Evolutionary conservation across 2,113 vertebrate species (phyloP).

Genomic region (Eudorcas thomsonii): DNA sequence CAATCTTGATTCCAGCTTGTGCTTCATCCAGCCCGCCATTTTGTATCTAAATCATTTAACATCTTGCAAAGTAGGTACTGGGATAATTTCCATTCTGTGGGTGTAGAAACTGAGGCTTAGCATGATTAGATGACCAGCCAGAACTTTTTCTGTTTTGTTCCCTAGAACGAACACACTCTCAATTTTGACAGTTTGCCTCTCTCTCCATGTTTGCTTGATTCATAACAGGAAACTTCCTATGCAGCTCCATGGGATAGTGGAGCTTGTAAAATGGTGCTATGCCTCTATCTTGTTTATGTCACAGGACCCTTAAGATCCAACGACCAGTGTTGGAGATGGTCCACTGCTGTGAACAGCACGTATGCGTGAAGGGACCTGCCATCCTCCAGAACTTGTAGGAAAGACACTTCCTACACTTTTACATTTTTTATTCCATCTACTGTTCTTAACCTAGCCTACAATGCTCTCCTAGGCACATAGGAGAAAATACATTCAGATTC

Average conservation of each 20-base stretch:
- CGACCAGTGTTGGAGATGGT: not conserved
- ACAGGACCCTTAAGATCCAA: not conserved
- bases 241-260: not conserved
- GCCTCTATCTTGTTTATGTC: not conserved
- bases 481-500: not conserved
- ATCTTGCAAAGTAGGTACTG: not conserved
- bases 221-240: no score
- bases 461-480: not conserved
- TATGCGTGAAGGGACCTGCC: rapidly evolving
- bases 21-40: not conserved
- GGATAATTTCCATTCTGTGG: not conserved
- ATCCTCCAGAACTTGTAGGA: not conserved
- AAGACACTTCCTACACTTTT: not conserved
- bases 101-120: not conserved
- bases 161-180: not conserved
- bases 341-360: not conserved
- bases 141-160: not conserved
- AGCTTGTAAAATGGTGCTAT: not conserved
- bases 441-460: not conserved
- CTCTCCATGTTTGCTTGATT: not conserved
- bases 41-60: not conserved
- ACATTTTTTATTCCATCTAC: not conserved
- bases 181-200: not conserved
- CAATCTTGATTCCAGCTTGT: not conserved
- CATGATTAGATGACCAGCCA: no score